A percentile compares a stretch with the other conserved stretches of the same genome.
phyloP scores from a whole-genome alignment of 2,888 invertebrate genomes.

The Chymomyza caudatula region DNA sequence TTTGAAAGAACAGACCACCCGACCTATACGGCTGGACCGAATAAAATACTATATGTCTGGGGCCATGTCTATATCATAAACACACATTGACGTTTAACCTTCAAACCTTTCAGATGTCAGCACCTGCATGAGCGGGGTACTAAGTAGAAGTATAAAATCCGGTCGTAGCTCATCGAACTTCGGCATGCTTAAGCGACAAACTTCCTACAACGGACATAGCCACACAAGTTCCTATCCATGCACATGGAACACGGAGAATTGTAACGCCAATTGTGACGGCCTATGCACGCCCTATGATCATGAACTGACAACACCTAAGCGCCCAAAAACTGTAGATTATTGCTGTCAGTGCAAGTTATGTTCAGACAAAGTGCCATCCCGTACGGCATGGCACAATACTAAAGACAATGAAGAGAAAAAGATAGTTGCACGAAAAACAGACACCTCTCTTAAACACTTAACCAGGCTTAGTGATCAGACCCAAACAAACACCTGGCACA shows the following conservation, averaged over 20 bases:
- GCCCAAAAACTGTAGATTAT: background rate
- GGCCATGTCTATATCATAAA: too few relatives aligned
- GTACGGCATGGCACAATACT: background rate
- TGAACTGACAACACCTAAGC: background rate
- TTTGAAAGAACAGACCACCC: too few relatives aligned
- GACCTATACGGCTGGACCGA: too few relatives aligned
- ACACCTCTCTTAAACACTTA: background rate
- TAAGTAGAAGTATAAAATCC: background rate
- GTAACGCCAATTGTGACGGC: slow-evolving; percentile 12
- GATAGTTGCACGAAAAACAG: background rate
- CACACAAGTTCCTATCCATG: slow-evolving; percentile 43
- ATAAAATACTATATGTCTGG: too few relatives aligned
- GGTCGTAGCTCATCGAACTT: background rate
- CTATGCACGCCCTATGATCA: slow-evolving; percentile 32
- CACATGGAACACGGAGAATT: slow-evolving; percentile 32
- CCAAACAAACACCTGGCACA: background rate
- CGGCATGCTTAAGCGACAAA: slow-evolving; percentile 2
- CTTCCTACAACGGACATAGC: slow-evolving; percentile 16
- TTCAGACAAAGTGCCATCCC: background rate
- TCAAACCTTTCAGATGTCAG: background rate
- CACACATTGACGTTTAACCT: too few relatives aligned
- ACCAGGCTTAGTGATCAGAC: background rate
- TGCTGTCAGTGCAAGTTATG: slow-evolving; percentile 2
- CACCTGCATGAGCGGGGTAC: background rate
- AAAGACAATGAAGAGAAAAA: background rate